Conservation (phyloP, 2,797 vertebrate species). For the Furcifer pardalis region DNA sequence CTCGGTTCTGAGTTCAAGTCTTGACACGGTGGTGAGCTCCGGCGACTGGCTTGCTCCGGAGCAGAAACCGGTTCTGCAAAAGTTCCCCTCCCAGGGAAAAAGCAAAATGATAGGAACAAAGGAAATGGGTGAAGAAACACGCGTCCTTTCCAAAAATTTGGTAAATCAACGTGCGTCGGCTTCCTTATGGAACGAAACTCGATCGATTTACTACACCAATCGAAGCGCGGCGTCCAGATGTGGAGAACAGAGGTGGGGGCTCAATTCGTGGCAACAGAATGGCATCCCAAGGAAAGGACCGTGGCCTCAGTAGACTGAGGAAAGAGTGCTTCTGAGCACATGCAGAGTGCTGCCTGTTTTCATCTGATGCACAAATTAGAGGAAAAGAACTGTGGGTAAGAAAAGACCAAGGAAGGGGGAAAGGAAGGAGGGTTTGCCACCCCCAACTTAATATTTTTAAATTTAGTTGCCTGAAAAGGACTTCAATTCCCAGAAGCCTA, state of each 20-base stretch:
- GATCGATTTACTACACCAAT: not conserved
- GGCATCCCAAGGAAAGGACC: rapidly evolving
- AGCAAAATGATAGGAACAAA: no score
- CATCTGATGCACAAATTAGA: no score
- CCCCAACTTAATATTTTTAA: not conserved
- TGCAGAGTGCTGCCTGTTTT: not conserved
- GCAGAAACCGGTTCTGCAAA: no score
- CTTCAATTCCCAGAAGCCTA: no score
- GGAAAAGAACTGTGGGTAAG: not conserved
- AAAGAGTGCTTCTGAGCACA: not conserved
- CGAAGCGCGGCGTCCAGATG: no score
- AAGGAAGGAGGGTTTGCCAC: not conserved
- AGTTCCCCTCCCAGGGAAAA: no score
- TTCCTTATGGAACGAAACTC: not conserved
- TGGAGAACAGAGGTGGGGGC: not conserved
- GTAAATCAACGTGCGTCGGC: no score
- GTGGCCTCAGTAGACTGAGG: not conserved
- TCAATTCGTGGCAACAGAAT: not conserved
- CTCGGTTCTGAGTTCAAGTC: no score
- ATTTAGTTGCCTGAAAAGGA: not conserved
- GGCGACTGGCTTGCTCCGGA: not conserved
- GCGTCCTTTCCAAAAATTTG: not conserved
- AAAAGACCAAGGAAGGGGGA: not conserved
- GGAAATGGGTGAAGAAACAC: no score
- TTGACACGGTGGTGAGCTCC: not conserved